Conservation (phyloP, 2,797 vertebrate species). For the Mallotus villosus region DNA sequence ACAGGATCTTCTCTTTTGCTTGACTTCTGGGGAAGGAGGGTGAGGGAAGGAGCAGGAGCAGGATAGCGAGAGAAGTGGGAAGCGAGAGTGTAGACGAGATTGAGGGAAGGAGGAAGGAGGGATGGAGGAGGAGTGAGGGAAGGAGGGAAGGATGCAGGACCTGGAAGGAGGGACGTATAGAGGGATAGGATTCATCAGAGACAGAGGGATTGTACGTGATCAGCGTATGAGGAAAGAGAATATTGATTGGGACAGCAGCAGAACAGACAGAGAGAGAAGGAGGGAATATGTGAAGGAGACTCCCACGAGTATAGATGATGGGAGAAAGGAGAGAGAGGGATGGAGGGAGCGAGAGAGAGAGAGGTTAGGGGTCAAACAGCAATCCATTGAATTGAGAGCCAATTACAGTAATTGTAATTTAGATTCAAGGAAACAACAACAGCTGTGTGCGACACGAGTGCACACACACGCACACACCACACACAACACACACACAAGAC, state of each 20-base stretch:
- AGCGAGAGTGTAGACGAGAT: too few species aligned
- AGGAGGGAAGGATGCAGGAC: constrained; percentile 16
- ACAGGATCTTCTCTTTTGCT: too few species aligned
- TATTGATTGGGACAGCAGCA: constrained; percentile 63
- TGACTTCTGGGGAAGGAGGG: too few species aligned
- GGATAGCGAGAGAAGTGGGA: too few species aligned
- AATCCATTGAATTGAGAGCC: constrained; percentile 70
- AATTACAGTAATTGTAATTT: constrained; percentile 77
- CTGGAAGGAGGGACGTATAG: constrained; percentile 12
- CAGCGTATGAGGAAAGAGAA: constrained; percentile 65
- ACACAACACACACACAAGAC: constrained; percentile 1
- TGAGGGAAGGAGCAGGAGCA: too few species aligned
- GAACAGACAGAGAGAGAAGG: constrained; percentile 28
- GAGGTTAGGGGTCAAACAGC: constrained; percentile 72
- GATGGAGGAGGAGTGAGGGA: constrained; percentile 8
- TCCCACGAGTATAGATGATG: background rate
- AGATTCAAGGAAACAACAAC: constrained; percentile 63
- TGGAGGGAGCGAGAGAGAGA: constrained; percentile 26
- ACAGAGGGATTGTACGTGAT: too few species aligned
- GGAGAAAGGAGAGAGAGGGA: constrained; percentile 13
- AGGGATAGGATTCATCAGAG: too few species aligned
- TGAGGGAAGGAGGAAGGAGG: too few species aligned
- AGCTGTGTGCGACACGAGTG: constrained; percentile 33
- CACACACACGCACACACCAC: constrained; percentile 12
- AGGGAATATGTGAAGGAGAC: constrained; percentile 12